Evolutionary conservation across 2,888 invertebrate genomes (phyloP), one percentile per base, ranked within the genome.

Genomic region (Microplitis manilae): DNA sequence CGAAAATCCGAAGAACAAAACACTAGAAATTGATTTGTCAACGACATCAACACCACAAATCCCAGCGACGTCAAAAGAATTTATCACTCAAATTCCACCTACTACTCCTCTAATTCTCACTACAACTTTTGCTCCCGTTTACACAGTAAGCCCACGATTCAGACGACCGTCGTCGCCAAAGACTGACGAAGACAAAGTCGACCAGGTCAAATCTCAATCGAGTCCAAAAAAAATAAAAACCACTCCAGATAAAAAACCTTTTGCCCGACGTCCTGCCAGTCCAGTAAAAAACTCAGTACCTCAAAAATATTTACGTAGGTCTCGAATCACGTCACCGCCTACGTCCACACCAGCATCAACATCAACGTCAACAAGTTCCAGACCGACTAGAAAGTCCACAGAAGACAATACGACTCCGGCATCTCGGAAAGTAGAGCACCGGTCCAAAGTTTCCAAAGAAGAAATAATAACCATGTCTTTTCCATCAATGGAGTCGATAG

Each of bases 371-470:
- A 30, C 30, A 2, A 30, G 30, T 30, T 30, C n/a, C 15, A 62
- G 59, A 38, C 15, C 64, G 5, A 6, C 9, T 15, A n/a, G 50
- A 30, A 73, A 72, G 17, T n/a, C 17, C n/a, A n/a, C 38, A 8
- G 15, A 8, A 7, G 17, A 68, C 61, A 61, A 68, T 38, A 80
- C 83, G 8, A 83, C 83, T 5, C 82, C 85, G 0, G 82, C 82
- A 20, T 82, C 76, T 9, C 80, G 81, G 79, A 83, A 84, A 0
- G 65, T 85, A 65, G 86, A 85, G 68, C 85, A 85, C 65, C 85
- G 83, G 61, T 84, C 85, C 1, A 82, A 84, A 6, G 83, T 86
- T 9, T 84, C 86, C 0, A 86, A 86, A 39, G 84, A 85, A 73
- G 83, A 86, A 62, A 85, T 83, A 13, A 82, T 85, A 40, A 85